A percentile compares a stretch with the other conserved stretches of the same genome.
Evolutionary conservation across 2,888 invertebrate genomes (phyloP).

Genomic region (Gasteruption jaculator): DNA sequence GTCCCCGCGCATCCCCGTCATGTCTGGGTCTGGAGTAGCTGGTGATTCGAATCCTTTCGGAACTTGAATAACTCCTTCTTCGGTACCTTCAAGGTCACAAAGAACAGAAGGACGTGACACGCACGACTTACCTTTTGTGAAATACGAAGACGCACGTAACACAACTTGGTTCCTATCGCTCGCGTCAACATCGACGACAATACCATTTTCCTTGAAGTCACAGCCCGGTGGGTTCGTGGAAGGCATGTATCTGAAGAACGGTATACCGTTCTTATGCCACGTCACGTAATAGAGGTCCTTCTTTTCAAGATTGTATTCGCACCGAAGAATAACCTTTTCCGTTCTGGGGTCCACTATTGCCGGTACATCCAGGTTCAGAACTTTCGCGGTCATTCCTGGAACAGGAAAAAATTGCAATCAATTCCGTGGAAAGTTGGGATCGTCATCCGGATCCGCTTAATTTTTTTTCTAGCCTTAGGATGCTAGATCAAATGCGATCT

Average conservation of each 20-base stretch:
- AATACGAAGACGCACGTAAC: no score
- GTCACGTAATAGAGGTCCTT: slow-evolving; percentile 44
- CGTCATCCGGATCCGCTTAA: slow-evolving; percentile 19
- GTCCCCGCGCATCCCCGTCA: no score
- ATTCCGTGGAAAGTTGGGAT: slow-evolving; percentile 11
- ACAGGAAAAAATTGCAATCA: slow-evolving; percentile 11
- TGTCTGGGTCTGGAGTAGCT: no score
- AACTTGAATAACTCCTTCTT: no score
- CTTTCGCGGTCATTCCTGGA: slow-evolving; percentile 32
- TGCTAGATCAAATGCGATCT: no score
- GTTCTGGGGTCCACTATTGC: slow-evolving; percentile 41
- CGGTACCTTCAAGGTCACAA: no score
- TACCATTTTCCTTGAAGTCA: slow-evolving; percentile 31
- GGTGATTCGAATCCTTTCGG: no score
- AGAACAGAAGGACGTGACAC: no score
- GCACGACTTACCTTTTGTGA: no score
- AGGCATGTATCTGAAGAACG: slow-evolving; percentile 44
- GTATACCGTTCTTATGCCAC: slow-evolving; percentile 43
- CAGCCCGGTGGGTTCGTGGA: slow-evolving; percentile 29
- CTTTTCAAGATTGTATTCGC: slow-evolving; percentile 42
- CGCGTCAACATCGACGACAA: slow-evolving; percentile 36
- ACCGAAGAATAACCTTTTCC: slow-evolving; percentile 34
- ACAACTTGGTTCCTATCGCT: slow-evolving; percentile 39
- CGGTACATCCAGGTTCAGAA: slow-evolving; percentile 38
- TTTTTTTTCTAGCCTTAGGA: no score